Evolutionary conservation across 1,140 invertebrate species (phyloP), one percentile per base, ranked within the genome.

Genomic region (Drosophila pseudoobscura): DNA sequence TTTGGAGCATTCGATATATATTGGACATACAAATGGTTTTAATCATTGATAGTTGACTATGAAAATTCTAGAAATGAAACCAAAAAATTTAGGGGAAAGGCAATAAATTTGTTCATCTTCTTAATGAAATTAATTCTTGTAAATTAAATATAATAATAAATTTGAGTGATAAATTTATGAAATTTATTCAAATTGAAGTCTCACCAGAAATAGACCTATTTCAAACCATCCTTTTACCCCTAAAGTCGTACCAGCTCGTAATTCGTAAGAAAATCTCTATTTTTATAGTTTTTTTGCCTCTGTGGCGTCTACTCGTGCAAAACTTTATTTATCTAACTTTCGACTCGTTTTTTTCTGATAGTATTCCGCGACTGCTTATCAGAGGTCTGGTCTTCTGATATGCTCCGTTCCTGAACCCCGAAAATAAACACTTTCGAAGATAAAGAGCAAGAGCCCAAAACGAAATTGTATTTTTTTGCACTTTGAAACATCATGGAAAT

Each of bases 381-480:
- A 76, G 46, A 50, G 47, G 43, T 35, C 35, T 64, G 73, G 80
- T 82, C 74, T 76, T 41, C 35, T 69, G 73, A 82, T 82, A 82
- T 80, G 73, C 68, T 68, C 53, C 35, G 35, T 45, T 13, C 11
- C 11, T 39, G 35, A 39, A 46, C 52, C 22, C 52, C 41, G 60
- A 58, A 79, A 82, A 80, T 55, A 80, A 74, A 72, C 60, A 72
- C 13, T 50, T 39, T 39, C 35, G 57, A 31, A 53, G 52, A 66
- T 35, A 15, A 55, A 68, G 8, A 61, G 17, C 31, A 3, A 13
- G 41, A 62, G 60, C 49, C 39, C 26, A 29, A 31, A 60, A 71
- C 24, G 26, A 45, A 78, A 29, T 45, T 2, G 8, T 39, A 45
- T 20, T 44, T 72, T 35, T 49, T 64, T 31, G 26, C 53, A 50